phyloP scores from a whole-genome alignment of 2,113 vertebrate genomes.

The Neodon shergylaensis region DNA sequence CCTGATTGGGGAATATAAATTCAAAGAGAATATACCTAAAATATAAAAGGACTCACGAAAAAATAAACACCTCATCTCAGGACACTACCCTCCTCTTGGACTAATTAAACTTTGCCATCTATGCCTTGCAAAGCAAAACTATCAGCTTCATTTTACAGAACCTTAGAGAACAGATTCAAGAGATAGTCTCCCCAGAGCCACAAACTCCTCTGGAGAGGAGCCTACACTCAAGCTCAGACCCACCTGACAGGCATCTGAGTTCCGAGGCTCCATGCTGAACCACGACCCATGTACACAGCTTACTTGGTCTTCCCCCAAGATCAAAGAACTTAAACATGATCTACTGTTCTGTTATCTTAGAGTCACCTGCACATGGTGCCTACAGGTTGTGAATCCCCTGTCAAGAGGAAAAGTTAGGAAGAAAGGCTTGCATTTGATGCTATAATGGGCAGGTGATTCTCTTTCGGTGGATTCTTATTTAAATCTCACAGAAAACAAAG shows the following conservation, averaged over 20 bases:
- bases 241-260: not conserved
- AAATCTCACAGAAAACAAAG: not conserved
- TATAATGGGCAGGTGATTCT: not conserved
- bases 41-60: not conserved
- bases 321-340: not conserved
- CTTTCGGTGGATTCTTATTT: not conserved
- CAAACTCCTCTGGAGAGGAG: not conserved
- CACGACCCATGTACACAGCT: accelerated
- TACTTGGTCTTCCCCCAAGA: not conserved
- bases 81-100: not conserved
- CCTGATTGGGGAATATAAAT: not conserved
- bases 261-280: not conserved
- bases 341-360: not conserved
- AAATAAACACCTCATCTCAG: not conserved
- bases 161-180: not conserved
- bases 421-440: not conserved
- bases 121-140: not conserved
- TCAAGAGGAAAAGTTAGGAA: not conserved
- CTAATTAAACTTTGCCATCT: not conserved
- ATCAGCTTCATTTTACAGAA: not conserved
- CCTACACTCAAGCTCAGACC: not conserved
- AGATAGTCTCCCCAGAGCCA: not conserved
- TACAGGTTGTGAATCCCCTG: not conserved
- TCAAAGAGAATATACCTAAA: not conserved
- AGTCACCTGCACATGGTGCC: not conserved